Evolutionary conservation across 2,797 vertebrate species (phyloP), one percentile per base, ranked within the genome.

Genomic region (Meda fulgida): DNA sequence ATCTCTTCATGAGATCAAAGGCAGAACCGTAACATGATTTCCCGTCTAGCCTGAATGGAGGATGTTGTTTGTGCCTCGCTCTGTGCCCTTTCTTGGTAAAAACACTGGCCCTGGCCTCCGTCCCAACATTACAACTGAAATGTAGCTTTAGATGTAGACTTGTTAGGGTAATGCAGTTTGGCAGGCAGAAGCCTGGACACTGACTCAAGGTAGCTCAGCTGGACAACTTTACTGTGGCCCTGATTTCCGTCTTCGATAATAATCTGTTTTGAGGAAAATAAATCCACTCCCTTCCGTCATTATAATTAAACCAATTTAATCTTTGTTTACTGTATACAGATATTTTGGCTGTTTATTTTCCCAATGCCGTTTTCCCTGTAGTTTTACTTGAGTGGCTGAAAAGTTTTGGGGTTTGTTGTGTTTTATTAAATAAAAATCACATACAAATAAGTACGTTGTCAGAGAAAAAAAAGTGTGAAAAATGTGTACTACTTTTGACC

Each of bases 1-100:
- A 84, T 84, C 75, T 69, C 19, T 84, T 84, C 75, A 78, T 78
- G 65, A 78, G 83, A 78, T 84, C 83, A 78, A 78, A 84, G n/a
- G 48, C 48, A 58, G 75, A 78, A 84, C 73, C 73, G 40, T 26
- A 84, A 70, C 83, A 84, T 14, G 19, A 70, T 84, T 84, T 84
- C 51, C 65, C 66, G 36, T 84, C 75, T 78, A 78, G 48, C 75
- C 19, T 70, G 31, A 69, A 70, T 78, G 83, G 48, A 55, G 51
- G 65, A 46, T 84, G 46, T 70, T 46, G 60, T 53, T 55, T 84
- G 65, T 58, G 83, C 26, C 63, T 23, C 26, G 26, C 46, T 78
- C 48, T 1, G 29, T 71, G n/a, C 26, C 67, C 58, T 63, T 83
- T 83, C 71, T 38, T 65, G 81, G 58, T 75, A 36, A 73, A 73